phyloP scores from a whole-genome alignment of 2,113 vertebrate genomes.

The Hyaena hyaena region DNA sequence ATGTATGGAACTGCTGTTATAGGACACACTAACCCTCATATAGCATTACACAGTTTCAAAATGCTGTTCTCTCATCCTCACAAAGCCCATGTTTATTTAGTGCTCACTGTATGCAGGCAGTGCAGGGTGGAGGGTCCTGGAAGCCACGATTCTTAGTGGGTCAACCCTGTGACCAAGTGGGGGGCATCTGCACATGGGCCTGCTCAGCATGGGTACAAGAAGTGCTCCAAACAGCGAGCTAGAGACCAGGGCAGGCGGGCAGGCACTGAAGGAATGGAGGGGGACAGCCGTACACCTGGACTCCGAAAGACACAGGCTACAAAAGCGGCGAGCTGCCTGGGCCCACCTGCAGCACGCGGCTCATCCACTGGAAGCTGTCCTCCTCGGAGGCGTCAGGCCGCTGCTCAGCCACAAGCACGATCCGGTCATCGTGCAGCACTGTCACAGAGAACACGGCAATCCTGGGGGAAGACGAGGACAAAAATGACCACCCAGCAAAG shows the following conservation, averaged over 20 bases:
- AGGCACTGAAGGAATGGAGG: neutral
- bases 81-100: neutral
- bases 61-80: neutral
- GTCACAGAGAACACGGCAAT: conserved; percentile 97
- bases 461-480: conserved; percentile 83
- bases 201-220: neutral
- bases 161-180: neutral
- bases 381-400: conserved; percentile 97
- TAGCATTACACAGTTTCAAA: neutral
- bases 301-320: neutral
- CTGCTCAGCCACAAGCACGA: conserved; percentile 97
- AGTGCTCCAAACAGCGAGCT: neutral
- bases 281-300: neutral
- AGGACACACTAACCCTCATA: too few species aligned
- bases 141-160: neutral
- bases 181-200: neutral
- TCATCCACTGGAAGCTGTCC: conserved; percentile 99
- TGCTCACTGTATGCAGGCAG: neutral
- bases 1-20: neutral
- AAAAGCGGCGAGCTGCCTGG: fast-evolving
- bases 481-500: neutral
- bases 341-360: conserved; percentile 95
- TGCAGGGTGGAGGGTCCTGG: neutral
- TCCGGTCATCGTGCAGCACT: conserved; percentile 95
- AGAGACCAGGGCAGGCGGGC: neutral